A percentile compares a stretch with the other conserved stretches of the same genome.
Evolutionary conservation across 2,113 vertebrate species (phyloP).

Genomic region (Menura novaehollandiae): DNA sequence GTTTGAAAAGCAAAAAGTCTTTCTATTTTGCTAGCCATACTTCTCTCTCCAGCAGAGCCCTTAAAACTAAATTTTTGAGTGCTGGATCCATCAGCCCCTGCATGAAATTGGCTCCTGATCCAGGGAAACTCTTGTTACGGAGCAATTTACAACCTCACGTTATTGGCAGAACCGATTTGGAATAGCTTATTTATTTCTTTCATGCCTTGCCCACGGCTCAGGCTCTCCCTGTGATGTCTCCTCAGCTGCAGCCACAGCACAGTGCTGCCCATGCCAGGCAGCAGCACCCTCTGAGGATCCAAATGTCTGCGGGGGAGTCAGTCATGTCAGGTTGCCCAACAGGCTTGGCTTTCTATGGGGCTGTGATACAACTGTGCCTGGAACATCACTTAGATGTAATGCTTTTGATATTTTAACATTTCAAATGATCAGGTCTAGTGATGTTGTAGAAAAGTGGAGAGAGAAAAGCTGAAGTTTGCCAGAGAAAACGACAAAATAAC

Average conservation of each 20-base stretch:
- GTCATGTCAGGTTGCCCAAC: rapidly evolving
- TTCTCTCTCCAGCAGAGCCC: neutral
- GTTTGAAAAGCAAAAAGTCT: neutral
- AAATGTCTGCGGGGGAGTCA: neutral
- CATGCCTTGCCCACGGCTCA: neutral
- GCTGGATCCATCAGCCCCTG: neutral
- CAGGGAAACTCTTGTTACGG: neutral
- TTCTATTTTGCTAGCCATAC: neutral
- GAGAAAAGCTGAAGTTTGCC: neutral
- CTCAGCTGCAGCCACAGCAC: neutral
- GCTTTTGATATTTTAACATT: neutral
- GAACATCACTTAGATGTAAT: neutral
- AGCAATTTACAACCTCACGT: neutral
- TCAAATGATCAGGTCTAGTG: neutral
- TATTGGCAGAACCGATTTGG: neutral
- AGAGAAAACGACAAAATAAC: neutral
- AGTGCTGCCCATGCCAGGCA: neutral
- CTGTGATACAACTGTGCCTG: neutral
- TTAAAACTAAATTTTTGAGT: neutral
- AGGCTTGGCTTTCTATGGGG: neutral
- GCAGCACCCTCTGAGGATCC: neutral
- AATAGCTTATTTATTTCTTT: neutral
- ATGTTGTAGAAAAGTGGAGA: neutral
- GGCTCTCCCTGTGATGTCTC: neutral
- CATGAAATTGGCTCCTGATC: neutral